Percentiles rank a stretch among this genome's conserved stretches.
phyloP scores from a whole-genome alignment of 2,888 invertebrate genomes.

The Anorthoa munda region DNA sequence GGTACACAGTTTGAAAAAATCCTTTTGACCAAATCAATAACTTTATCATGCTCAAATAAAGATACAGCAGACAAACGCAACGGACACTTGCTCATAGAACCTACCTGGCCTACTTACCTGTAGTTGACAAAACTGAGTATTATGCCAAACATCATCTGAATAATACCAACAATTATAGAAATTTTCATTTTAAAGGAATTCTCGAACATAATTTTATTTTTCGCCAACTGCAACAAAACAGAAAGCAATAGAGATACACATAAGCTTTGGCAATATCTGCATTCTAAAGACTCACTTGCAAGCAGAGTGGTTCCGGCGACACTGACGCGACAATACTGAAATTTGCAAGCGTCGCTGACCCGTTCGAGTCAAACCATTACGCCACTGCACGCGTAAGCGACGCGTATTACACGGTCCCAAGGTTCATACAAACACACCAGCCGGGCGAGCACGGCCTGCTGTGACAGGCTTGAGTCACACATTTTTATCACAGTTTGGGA shows the following conservation, averaged over 20 bases:
- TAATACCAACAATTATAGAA: constrained; percentile 97
- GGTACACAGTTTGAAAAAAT: background rate
- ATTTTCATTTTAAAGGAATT: constrained; percentile 99
- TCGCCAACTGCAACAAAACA: constrained; percentile 82
- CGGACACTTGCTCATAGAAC: background rate
- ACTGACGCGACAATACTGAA: no score
- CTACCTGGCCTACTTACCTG: constrained; percentile 86
- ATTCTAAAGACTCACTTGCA: background rate
- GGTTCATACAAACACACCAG: no score
- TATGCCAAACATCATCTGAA: constrained; percentile 98
- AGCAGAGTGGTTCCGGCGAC: no score
- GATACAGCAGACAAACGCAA: background rate
- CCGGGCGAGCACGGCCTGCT: no score
- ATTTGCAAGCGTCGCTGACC: no score
- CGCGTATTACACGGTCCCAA: no score
- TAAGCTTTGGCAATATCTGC: background rate
- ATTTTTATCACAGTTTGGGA: no score
- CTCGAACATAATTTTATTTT: constrained; percentile 96
- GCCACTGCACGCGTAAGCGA: no score
- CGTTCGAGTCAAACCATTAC: no score
- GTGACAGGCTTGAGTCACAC: no score
- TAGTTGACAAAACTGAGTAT: constrained; percentile 93
- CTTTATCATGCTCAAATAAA: background rate
- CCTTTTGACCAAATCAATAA: no score
- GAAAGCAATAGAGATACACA: background rate